phyloP scores from a whole-genome alignment of 2,113 vertebrate species.

The Baryphthengus martii region DNA sequence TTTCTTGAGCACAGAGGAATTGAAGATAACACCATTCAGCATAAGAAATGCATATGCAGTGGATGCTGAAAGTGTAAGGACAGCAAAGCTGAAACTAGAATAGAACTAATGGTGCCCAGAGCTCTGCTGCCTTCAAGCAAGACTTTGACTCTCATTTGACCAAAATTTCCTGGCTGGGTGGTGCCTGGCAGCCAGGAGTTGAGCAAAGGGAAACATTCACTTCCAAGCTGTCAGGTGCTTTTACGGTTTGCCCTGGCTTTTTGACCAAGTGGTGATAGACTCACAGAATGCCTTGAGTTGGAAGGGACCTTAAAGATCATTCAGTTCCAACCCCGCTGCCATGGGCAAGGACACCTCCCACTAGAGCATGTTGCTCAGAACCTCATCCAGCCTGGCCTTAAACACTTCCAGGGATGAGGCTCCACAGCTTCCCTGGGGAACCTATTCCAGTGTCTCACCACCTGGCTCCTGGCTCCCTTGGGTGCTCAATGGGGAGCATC shows the following conservation, averaged over 20 bases:
- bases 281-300: no score
- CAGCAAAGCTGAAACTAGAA: neutral
- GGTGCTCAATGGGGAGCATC: accelerated
- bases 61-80: neutral
- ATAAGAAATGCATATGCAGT: neutral
- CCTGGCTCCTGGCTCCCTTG: neutral
- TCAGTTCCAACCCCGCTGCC: no score
- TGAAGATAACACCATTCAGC: neutral
- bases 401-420: no score
- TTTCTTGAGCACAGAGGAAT: neutral
- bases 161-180: neutral
- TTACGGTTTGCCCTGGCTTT: neutral
- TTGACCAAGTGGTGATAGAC: neutral
- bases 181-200: neutral
- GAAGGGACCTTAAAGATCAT: no score
- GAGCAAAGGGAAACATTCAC: neutral
- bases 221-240: neutral
- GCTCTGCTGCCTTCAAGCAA: neutral
- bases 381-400: no score
- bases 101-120: neutral
- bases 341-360: no score
- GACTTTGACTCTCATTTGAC: neutral
- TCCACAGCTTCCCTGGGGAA: no score
- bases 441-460: no score
- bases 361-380: no score